Evolutionary conservation across 1,140 invertebrate genomes (phyloP).

Genomic region (Triops longicaudatus): DNA sequence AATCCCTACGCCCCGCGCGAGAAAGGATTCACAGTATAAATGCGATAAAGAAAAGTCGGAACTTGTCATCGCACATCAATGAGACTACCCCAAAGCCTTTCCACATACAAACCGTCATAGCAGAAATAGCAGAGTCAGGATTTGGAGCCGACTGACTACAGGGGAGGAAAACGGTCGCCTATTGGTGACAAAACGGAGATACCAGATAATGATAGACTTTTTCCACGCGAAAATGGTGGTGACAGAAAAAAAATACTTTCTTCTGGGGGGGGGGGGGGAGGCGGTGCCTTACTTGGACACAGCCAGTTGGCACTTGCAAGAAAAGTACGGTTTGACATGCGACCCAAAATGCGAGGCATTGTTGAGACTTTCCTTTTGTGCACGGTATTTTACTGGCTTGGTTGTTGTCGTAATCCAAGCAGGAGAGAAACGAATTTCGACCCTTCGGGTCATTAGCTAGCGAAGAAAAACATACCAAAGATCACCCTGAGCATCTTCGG

Average conservation of each 20-base stretch:
- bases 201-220: constrained; percentile 6
- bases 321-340: neutral
- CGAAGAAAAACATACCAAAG: neutral
- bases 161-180: neutral
- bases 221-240: neutral
- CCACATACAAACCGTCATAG: neutral
- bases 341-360: too few species aligned
- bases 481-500: neutral
- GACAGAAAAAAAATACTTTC: neutral
- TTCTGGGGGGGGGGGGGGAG: too few species aligned
- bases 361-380: too few species aligned
- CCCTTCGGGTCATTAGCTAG: neutral
- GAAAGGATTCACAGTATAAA: neutral
- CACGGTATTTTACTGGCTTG: too few species aligned
- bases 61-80: constrained; percentile 15
- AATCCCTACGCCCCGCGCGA: neutral
- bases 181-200: neutral
- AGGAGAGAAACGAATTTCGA: too few species aligned
- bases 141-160: neutral
- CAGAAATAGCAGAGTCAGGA: neutral
- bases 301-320: neutral
- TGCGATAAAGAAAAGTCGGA: constrained; percentile 14
- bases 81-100: neutral
- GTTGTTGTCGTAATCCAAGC: too few species aligned
- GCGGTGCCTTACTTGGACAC: too few species aligned